Percentiles rank a stretch among this genome's conserved stretches.
Conservation (phyloP, 2,797 vertebrate species). For the Acrocephalus scirpaceus region DNA sequence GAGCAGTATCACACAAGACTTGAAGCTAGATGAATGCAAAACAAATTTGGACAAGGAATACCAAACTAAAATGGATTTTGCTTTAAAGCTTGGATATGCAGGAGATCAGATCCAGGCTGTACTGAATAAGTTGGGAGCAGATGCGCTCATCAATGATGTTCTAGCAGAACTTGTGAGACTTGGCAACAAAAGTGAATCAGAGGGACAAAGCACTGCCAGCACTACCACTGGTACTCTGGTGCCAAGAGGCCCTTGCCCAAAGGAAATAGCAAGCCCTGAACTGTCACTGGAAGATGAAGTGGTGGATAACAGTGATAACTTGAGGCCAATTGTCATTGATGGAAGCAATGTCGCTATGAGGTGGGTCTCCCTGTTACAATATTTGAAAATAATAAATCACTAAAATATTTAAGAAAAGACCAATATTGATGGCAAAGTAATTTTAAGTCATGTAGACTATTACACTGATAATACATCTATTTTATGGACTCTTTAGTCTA, state of each 20-base stretch:
- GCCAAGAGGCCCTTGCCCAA: slow-evolving; percentile 81
- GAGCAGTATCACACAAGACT: slow-evolving; percentile 84
- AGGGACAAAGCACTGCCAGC: slow-evolving; percentile 80
- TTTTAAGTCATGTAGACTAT: not conserved
- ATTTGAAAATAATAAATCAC: not conserved
- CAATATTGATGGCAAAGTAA: not conserved
- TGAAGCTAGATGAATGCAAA: slow-evolving; percentile 83
- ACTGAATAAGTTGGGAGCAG: slow-evolving; percentile 90
- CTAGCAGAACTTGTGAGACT: slow-evolving; percentile 95
- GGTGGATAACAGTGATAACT: slow-evolving; percentile 89
- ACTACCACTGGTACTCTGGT: slow-evolving; percentile 57
- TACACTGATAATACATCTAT: not conserved
- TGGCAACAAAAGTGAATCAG: slow-evolving; percentile 92
- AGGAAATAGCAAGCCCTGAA: slow-evolving; percentile 89
- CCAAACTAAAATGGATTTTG: slow-evolving; percentile 97
- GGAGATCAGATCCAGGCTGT: slow-evolving; percentile 95
- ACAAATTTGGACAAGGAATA: slow-evolving; percentile 86
- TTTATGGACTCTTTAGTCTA: not conserved
- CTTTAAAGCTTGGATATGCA: slow-evolving; percentile 94
- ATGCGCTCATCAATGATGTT: slow-evolving; percentile 94
- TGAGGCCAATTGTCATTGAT: slow-evolving; percentile 95
- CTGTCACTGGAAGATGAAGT: slow-evolving; percentile 92
- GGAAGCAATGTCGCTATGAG: slow-evolving; percentile 99
- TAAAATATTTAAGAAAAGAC: not conserved
- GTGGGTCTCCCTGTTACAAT: slow-evolving; percentile 71